Base-by-base conservation (phyloP, 2,797 vertebrate genomes). In the Myiothlypis chrysogaster region DNA sequence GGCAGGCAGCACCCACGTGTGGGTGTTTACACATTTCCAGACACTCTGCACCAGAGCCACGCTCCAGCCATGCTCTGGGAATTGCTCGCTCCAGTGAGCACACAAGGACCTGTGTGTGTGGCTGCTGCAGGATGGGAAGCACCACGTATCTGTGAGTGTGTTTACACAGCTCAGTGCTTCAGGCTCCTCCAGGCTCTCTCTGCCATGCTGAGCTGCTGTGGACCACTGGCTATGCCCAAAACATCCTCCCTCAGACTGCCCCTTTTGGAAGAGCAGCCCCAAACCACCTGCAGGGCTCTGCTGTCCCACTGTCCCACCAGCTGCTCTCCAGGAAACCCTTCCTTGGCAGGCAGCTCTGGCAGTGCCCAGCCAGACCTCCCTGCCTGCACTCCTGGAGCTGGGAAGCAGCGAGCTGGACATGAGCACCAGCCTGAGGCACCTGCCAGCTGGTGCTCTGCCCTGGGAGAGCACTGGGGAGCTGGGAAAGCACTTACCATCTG, bases 401-500 rank as follows among this genome's bases (percentile, higher is more conserved):
- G 12, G 76, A 73, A 83, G 61, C 68, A 52, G 44, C 0, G 0
- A 83, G 72, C 68, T 73, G 76, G 60, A 72, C 75, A n/a, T 5
- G 46, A 80, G 64, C 28, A 80, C 10, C 55, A 78, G 56, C 60
- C 64, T 50, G 23, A 30, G 53, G n/a, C 3, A 0, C 88, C 72
- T 0, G 3, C 78, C 87, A 90, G 71, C 91, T 87, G 83, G 91
- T 90, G 78, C 90, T 71, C 68, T 43, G 84, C 66, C 75, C 75
- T 41, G 2, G 64, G 63, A 2, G 3, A 79, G 69, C 1, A 0
- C 56, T n/a, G 35, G 49, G 46, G 47, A 84, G 56, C n/a, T 55
- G 41, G 65, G 30, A 89, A 78, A 72, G 49, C 75, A 97, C 99
- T 99, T 98, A 99, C 99, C 99, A 99, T 99, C 98, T 99, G 99